Evolutionary conservation across 2,113 vertebrate genomes (phyloP).

Genomic region (Emberiza fucata): DNA sequence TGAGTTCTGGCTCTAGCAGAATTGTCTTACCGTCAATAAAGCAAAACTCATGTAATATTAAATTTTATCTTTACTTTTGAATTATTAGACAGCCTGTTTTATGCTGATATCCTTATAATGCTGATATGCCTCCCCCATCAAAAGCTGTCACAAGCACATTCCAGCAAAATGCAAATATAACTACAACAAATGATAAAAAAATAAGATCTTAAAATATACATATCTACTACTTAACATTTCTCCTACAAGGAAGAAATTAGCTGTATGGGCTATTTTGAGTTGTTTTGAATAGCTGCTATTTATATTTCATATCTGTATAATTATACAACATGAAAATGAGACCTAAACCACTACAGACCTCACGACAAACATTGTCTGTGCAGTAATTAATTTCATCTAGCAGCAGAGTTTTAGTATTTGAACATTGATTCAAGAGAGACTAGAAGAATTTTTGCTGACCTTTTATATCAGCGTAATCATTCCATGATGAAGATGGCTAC

Average conservation of each 20-base stretch:
- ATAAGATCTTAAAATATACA: neutral
- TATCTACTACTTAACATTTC: neutral
- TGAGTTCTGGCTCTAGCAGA: neutral
- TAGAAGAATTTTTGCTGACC: neutral
- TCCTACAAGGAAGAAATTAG: neutral
- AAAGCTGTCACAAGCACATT: neutral
- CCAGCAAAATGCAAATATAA: neutral
- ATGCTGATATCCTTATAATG: neutral
- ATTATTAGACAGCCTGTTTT: neutral
- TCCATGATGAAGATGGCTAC: accelerated
- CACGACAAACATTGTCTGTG: neutral
- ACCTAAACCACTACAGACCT: neutral
- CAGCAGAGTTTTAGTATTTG: neutral
- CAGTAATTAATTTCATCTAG: neutral
- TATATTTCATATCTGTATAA: neutral
- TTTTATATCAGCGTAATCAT: neutral
- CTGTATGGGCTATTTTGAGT: neutral
- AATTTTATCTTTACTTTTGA: neutral
- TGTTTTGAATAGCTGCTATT: neutral
- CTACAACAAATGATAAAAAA: neutral
- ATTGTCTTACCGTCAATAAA: neutral
- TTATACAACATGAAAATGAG: neutral
- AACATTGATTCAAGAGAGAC: neutral
- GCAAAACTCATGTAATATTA: neutral
- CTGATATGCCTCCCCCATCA: accelerated